phyloP scores from a whole-genome alignment of 2,888 invertebrate genomes.

The Rhyacophila evoluta region DNA sequence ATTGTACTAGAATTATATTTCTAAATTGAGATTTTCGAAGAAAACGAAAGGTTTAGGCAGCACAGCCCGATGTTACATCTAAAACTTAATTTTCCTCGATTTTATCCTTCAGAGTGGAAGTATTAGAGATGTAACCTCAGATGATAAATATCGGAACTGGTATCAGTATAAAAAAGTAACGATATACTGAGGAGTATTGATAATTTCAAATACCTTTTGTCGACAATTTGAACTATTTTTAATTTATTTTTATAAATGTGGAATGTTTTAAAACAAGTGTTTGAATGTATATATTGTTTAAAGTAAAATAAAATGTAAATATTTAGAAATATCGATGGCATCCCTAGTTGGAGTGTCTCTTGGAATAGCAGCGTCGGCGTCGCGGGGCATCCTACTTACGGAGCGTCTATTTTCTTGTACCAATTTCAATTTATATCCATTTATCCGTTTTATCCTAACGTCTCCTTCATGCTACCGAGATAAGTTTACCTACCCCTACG shows the following conservation, averaged over 20 bases:
- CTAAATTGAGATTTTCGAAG: slow-evolving; percentile 19
- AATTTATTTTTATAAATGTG: no score
- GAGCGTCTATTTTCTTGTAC: slow-evolving; percentile 47
- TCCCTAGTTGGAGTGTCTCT: not conserved
- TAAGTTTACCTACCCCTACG: slow-evolving; percentile 37
- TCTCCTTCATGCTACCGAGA: slow-evolving; percentile 42
- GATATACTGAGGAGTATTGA: no score
- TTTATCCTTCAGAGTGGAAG: slow-evolving; percentile 45
- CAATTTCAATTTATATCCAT: slow-evolving; percentile 54
- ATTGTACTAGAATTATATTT: not conserved
- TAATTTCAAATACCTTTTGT: no score
- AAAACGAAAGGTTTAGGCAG: slow-evolving; percentile 28
- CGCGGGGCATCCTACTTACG: slow-evolving; percentile 31
- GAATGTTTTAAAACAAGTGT: no score
- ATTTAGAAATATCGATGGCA: no score
- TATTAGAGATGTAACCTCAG: no score
- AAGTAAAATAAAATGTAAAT: no score
- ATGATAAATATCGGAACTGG: no score
- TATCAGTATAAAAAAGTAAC: no score
- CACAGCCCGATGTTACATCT: slow-evolving; percentile 32
- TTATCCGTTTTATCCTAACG: slow-evolving; percentile 50
- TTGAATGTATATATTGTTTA: no score
- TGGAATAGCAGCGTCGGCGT: slow-evolving; percentile 3
- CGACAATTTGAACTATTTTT: no score
- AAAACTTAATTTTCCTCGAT: slow-evolving; percentile 51